Conservation (phyloP, 35 echinoderm and acorn worm genomes). For the Patiria miniata region DNA sequence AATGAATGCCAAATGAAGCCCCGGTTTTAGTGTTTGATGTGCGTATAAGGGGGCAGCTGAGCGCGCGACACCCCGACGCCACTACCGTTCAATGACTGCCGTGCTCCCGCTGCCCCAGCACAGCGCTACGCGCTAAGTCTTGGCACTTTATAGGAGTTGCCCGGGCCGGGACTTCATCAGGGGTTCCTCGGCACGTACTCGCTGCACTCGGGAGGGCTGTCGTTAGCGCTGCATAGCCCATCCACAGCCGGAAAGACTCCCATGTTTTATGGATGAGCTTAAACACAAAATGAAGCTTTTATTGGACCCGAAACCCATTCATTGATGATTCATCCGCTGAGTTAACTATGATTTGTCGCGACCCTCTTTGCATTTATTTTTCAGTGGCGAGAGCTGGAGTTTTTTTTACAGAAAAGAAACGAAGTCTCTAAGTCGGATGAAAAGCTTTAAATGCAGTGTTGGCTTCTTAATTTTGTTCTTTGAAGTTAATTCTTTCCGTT, state of each 20-base stretch:
- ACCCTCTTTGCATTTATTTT: not conserved
- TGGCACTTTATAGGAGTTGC: not conserved
- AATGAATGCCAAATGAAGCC: constrained; percentile 25
- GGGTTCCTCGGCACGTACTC: not conserved
- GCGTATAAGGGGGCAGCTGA: constrained; percentile 17
- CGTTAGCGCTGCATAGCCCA: not conserved
- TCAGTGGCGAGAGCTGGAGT: not conserved
- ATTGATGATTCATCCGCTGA: constrained; percentile 19
- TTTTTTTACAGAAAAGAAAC: not conserved
- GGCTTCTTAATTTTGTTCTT: too few relatives aligned
- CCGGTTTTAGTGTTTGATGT: constrained; percentile 9
- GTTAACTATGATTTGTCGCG: not conserved
- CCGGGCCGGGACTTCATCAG: constrained; percentile 8
- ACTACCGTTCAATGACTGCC: constrained; percentile 7
- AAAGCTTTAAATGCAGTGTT: too few relatives aligned
- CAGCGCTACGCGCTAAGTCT: not conserved
- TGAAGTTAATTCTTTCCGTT: too few relatives aligned
- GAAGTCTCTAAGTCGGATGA: not conserved
- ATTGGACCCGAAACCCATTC: constrained; percentile 1
- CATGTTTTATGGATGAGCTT: constrained; percentile 26
- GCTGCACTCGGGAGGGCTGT: not conserved
- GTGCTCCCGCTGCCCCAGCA: not conserved
- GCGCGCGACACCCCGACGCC: constrained; percentile 20
- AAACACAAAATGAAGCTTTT: constrained; percentile 29
- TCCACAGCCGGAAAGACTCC: not conserved